Evolutionary conservation across 2,797 vertebrate genomes (phyloP), one percentile per base, ranked within the genome.

Genomic region (Chaunax sp.): DNA sequence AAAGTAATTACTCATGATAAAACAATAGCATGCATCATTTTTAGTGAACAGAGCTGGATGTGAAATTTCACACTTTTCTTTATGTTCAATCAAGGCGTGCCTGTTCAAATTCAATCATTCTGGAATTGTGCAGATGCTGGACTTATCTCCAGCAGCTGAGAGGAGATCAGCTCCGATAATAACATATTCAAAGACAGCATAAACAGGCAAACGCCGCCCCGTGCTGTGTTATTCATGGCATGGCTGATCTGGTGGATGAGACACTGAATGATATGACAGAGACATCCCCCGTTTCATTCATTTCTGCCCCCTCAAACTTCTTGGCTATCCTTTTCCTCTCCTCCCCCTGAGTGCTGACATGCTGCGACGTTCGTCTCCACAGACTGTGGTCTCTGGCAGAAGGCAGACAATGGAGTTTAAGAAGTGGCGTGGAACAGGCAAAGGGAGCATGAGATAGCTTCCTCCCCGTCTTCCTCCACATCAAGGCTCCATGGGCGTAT

Each of bases 391-490:
- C 68, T 87, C 81, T 85, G 83, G 78, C 85, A 88, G 53, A 61
- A 80, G 68, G 72, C 73, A 78, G 49, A 82, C 83, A 79, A 85
- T 77, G 82, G 79, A 84, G 72, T 84, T 92, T 88, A 89, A 81
- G 84, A 88, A 88, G 84, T 87, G 85, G 83, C 78, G 83, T 62
- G 78, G 77, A 86, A 90, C 72, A 22, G 84, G 84, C 80, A 85
- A 87, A 83, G 69, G 77, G 69, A 82, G 74, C 59, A 65, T 43
- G 76, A 80, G 81, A 81, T 78, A 60, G 64, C 80, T 72, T 76
- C 76, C 79, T 82, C 64, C 64, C 77, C 30, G 50, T 77, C 82
- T 65, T 64, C 77, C 73, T 81, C 65, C 75, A 76, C 37, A 28
- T 69, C 77, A 88, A 79, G 64, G 61, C 69, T 80, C 60, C 46